phyloP scores from a whole-genome alignment of 2,113 vertebrate species.

The Myrmecobius fasciatus region DNA sequence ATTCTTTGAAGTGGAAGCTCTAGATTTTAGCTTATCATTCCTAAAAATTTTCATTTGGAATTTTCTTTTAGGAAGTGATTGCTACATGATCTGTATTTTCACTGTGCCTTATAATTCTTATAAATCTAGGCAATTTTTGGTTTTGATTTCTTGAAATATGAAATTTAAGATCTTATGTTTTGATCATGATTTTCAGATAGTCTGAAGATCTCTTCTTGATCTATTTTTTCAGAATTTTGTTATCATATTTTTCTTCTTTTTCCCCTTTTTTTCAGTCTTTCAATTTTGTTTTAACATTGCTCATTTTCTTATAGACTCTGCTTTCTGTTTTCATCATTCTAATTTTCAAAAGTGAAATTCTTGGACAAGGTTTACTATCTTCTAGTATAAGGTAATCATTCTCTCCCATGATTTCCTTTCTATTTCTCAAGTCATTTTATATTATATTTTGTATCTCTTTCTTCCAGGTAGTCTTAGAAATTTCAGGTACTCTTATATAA shows the following conservation, averaged over 20 bases:
- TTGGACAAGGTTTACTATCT: not conserved
- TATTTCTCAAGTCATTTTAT: not conserved
- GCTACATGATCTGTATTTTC: not conserved
- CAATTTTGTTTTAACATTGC: not conserved
- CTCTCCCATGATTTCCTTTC: not conserved
- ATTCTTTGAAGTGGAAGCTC: not conserved
- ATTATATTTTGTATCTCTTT: not conserved
- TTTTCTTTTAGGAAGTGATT: not conserved
- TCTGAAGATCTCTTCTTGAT: not conserved
- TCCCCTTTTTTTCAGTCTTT: not conserved
- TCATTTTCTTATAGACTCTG: not conserved
- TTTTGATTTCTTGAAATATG: not conserved
- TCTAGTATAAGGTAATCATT: not conserved
- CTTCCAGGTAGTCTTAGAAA: not conserved
- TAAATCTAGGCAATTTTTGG: not conserved
- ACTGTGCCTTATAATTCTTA: not conserved
- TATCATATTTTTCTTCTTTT: not conserved
- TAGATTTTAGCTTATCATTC: not conserved
- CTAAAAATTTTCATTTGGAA: not conserved
- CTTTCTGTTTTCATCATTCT: not conserved
- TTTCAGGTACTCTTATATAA: too few species aligned
- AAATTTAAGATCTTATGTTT: not conserved
- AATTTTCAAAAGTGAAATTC: not conserved
- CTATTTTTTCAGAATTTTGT: not conserved
- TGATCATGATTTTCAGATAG: not conserved